Evolutionary conservation across 2,797 vertebrate species (phyloP).

Genomic region (Enteromius argenteus): DNA sequence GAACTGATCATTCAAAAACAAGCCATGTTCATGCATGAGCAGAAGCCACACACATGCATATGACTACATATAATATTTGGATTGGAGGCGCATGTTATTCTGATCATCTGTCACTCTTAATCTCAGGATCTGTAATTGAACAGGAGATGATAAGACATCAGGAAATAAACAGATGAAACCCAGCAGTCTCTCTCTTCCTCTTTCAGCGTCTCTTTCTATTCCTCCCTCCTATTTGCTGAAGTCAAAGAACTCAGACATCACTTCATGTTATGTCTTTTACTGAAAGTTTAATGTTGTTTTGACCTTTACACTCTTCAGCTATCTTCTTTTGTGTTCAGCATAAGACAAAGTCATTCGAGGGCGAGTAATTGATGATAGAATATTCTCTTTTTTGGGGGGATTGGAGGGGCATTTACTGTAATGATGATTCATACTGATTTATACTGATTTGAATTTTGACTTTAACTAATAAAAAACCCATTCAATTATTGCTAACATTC

Average conservation of each 20-base stretch:
- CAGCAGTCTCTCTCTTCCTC: neutral
- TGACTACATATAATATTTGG: constrained; percentile 32
- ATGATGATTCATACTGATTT: neutral
- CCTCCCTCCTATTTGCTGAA: neutral
- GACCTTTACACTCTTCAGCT: neutral
- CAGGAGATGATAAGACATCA: constrained; percentile 30
- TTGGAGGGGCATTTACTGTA: no score
- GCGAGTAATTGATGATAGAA: neutral
- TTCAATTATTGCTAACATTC: neutral
- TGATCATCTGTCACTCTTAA: constrained; percentile 46
- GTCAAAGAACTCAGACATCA: neutral
- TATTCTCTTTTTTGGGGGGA: neutral
- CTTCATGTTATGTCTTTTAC: neutral
- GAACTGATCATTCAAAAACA: constrained; percentile 15
- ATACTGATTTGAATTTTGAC: neutral
- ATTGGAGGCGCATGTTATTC: constrained; percentile 19
- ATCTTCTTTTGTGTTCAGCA: neutral
- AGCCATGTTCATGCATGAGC: constrained; percentile 23
- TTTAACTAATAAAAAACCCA: neutral
- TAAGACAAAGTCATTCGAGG: neutral
- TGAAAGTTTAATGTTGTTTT: neutral
- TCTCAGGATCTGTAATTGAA: constrained; percentile 43
- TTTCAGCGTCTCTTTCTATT: neutral
- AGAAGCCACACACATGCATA: constrained; percentile 10
- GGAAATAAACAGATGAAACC: constrained; percentile 46